phyloP scores from a whole-genome alignment of 2,113 vertebrate genomes.

The Pachyramphus minor region DNA sequence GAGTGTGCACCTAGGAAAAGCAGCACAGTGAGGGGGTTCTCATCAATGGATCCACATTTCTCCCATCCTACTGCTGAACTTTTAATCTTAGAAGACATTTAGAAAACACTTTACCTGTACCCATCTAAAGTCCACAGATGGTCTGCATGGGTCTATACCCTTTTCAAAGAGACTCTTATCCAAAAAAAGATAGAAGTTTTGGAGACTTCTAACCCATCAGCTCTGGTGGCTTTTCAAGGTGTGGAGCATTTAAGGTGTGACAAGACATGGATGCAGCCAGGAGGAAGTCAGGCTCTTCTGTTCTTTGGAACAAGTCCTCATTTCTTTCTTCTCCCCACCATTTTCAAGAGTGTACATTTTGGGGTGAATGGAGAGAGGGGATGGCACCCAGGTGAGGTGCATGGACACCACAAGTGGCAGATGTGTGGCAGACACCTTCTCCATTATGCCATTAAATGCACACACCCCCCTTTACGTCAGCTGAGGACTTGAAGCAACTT shows the following conservation, averaged over 20 bases:
- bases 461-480: neutral
- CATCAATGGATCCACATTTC: neutral
- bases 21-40: neutral
- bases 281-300: neutral
- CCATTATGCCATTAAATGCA: neutral
- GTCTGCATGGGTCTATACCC: neutral
- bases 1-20: rapidly evolving
- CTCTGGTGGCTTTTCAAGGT: neutral
- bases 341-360: neutral
- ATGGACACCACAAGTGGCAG: rapidly evolving
- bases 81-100: neutral
- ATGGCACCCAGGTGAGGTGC: neutral
- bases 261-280: neutral
- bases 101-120: neutral
- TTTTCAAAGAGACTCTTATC: neutral
- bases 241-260: neutral
- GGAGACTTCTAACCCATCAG: neutral
- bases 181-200: neutral
- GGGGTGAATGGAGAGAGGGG: neutral
- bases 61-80: neutral
- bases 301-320: neutral
- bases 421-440: neutral
- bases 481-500: neutral
- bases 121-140: neutral
- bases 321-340: neutral